phyloP scores from a whole-genome alignment of 2,888 invertebrate species.

The Ptilodon capucinus region DNA sequence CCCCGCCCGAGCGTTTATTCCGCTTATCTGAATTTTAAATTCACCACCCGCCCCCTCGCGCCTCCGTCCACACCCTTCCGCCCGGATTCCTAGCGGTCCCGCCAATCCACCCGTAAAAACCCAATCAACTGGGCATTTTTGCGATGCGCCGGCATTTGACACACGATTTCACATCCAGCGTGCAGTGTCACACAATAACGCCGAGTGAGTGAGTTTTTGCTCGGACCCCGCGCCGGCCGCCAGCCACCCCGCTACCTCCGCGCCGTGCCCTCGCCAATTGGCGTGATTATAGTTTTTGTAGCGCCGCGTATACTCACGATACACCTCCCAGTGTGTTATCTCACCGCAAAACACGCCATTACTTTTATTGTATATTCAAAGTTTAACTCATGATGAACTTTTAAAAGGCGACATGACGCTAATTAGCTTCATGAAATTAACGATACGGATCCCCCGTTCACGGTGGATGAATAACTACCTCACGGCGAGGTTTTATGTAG shows the following conservation, averaged over 20 bases:
- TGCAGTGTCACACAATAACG: slow-evolving; percentile 25
- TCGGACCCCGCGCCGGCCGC: not conserved
- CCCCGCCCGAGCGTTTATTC: slow-evolving; percentile 62
- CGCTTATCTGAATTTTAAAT: slow-evolving; percentile 80
- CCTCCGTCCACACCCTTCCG: slow-evolving; percentile 9
- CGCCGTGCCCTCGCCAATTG: slow-evolving; percentile 9
- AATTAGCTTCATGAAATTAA: not conserved
- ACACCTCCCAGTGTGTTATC: slow-evolving; percentile 11
- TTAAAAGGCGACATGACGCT: too few species aligned
- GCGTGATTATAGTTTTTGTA: slow-evolving; percentile 22
- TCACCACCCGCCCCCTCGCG: slow-evolving; percentile 29
- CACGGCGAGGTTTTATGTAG: not conserved
- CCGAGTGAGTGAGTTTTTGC: slow-evolving; percentile 4
- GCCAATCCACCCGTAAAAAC: slow-evolving; percentile 68
- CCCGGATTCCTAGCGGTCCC: slow-evolving; percentile 64
- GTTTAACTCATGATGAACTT: not conserved
- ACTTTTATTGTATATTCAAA: not conserved
- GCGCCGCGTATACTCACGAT: slow-evolving; percentile 8
- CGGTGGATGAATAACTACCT: not conserved
- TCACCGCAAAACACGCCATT: slow-evolving; percentile 3
- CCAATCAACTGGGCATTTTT: slow-evolving; percentile 68
- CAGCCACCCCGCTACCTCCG: not conserved
- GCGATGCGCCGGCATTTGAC: slow-evolving; percentile 61
- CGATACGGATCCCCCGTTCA: not conserved
- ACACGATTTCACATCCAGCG: slow-evolving; percentile 23